These are phyloP conservation scores for Limulus polyphemus DNA, from an alignment of 2,888 invertebrate genomes.

Conservation along the genomic window DNA sequence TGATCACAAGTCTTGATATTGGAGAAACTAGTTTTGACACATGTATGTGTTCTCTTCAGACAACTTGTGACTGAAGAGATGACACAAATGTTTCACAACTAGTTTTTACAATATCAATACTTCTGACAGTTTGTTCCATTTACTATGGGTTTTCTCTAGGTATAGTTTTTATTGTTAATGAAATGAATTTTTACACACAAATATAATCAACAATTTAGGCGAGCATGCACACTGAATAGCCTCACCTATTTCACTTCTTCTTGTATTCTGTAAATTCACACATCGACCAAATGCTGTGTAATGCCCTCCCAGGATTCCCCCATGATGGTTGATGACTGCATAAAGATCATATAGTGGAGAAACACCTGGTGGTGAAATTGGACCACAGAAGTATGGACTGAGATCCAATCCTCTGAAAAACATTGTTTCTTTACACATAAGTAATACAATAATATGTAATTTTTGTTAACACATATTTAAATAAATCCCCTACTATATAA, in stretches of 20 bases:
- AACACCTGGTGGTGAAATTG: constrained; percentile 26
- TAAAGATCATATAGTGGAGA: constrained; percentile 41
- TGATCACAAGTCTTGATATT: too few relatives aligned
- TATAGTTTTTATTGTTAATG: too few relatives aligned
- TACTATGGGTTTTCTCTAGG: not conserved
- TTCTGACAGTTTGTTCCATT: not conserved
- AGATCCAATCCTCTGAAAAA: constrained; percentile 37
- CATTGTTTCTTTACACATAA: too few relatives aligned
- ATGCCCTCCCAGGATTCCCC: constrained; percentile 41
- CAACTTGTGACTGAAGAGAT: not conserved
- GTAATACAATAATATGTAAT: too few relatives aligned
- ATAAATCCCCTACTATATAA: too few relatives aligned
- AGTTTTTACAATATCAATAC: not conserved
- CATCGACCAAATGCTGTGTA: constrained; percentile 41
- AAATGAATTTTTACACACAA: not conserved
- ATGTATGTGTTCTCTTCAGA: too few relatives aligned
- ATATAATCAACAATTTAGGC: not conserved
- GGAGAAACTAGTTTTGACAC: too few relatives aligned
- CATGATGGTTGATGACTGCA: constrained; percentile 42
- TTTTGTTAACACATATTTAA: too few relatives aligned
- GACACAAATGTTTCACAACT: not conserved
- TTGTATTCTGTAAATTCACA: constrained; percentile 31
- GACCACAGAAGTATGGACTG: constrained; percentile 33
- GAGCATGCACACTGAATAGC: constrained; percentile 5
- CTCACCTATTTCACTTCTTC: constrained; percentile 38